phyloP scores from a whole-genome alignment of 2,888 invertebrate genomes.

The Petrophora chlorosata region DNA sequence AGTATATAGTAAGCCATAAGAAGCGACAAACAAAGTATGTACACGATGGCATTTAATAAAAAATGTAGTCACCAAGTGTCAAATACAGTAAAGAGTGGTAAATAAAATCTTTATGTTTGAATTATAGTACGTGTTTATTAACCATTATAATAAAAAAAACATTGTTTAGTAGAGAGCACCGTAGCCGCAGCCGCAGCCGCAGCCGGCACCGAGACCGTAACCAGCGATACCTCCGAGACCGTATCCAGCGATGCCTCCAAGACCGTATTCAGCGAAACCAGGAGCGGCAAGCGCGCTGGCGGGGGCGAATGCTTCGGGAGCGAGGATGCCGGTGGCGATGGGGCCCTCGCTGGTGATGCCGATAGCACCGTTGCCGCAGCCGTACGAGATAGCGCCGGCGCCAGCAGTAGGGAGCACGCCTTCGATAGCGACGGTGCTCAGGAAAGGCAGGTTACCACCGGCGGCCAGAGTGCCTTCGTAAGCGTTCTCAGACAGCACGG shows the following conservation, averaged over 20 bases:
- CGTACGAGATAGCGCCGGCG: conserved; percentile 44
- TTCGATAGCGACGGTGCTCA: no score
- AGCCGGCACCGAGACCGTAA: conserved; percentile 5
- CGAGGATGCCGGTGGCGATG: conserved; percentile 13
- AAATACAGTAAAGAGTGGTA: no score
- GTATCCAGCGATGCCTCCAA: no score
- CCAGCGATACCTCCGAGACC: conserved; percentile 18
- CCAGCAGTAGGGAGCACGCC: conserved; percentile 53
- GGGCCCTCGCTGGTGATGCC: conserved; percentile 32
- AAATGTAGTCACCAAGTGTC: not conserved
- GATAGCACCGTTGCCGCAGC: conserved; percentile 44
- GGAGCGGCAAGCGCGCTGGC: conserved; percentile 14
- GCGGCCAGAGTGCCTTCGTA: no score
- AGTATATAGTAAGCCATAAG: no score
- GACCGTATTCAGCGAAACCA: conserved; percentile 21
- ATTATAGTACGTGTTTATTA: not conserved
- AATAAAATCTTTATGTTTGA: no score
- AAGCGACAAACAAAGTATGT: no score
- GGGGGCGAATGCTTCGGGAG: conserved; percentile 13
- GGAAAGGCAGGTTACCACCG: no score
- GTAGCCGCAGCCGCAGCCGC: conserved; percentile 13
- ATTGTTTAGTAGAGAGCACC: conserved; percentile 5
- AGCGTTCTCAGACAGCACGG: no score
- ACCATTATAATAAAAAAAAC: not conserved
- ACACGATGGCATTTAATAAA: no score